These are phyloP conservation scores for Osmerus eperlanus DNA, from an alignment of 2,113 vertebrate species.

Conservation along the genomic window DNA sequence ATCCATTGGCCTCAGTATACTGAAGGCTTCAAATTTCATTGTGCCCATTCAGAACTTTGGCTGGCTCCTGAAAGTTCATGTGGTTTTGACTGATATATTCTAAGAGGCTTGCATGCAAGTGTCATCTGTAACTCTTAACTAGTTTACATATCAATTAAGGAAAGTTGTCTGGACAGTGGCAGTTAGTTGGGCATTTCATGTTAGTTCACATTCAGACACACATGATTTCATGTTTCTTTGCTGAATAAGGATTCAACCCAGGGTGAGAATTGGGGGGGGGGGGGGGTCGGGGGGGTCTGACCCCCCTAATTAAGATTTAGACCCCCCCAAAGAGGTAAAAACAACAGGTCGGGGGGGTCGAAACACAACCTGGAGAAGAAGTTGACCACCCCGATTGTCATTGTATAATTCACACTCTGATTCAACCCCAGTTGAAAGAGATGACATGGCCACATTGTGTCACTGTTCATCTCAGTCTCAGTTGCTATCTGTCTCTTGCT, in stretches of 20 bases:
- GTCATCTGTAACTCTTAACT: not conserved
- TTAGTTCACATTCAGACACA: too few relatives aligned
- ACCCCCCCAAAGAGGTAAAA: too few relatives aligned
- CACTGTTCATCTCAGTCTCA: not conserved
- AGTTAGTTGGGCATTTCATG: too few relatives aligned
- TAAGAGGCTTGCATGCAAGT: conserved; percentile 3
- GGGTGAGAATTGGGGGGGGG: too few relatives aligned
- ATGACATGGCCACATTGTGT: conserved; percentile 1
- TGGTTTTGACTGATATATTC: conserved; percentile 19
- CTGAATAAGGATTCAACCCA: not conserved
- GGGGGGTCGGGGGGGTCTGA: too few relatives aligned
- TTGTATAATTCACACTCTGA: not conserved
- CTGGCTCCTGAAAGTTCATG: conserved; percentile 12
- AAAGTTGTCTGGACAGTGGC: too few relatives aligned
- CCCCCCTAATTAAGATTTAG: too few relatives aligned
- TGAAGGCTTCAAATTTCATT: conserved; percentile 8
- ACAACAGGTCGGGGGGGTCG: too few relatives aligned
- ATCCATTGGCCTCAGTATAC: not conserved
- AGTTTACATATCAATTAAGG: too few relatives aligned
- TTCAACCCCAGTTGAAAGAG: not conserved
- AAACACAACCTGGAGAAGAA: too few relatives aligned
- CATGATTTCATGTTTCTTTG: too few relatives aligned
- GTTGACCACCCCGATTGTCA: not conserved
- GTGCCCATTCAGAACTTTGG: conserved; percentile 33
- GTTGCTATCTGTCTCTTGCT: not conserved